Base-by-base conservation (phyloP, 2,797 vertebrate species). In the Phoxinus dragarum region DNA sequence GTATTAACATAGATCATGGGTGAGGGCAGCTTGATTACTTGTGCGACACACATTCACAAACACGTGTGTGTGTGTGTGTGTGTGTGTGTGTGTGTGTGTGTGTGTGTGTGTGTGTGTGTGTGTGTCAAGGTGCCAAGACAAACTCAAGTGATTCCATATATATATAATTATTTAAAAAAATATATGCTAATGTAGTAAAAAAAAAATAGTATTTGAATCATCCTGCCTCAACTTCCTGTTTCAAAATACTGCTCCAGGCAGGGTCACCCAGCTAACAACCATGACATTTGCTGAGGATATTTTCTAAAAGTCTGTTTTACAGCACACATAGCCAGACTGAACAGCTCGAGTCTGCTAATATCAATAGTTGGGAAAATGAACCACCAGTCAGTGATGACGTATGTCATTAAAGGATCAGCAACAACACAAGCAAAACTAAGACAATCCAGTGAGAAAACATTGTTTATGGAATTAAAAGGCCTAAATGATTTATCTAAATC, bases 291-390 rank as follows among this genome's bases (percentile, higher is more conserved):
- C 36, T 17, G 54, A 59, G 7, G 52, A 59, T 12, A 40, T 84
- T 59, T 27, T 73, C 47, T 66, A 40, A 77, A 59, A 59, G 72
- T 54, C 38, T 74, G 56, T 83, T 80, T 80, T 64, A 77, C 72
- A 67, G 38, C 71, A 73, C 81, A 80, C 73, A 66, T 68, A 54
- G 21, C 56, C 79, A 81, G 66, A 72, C 76, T 49, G 7, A 21
- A 31, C 3, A 78, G 54, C 52, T 19, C 23, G 19, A 64, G 59
- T 61, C 68, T 34, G 2, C 86, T 86, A 89, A 88, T 74, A 86
- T 86, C 64, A 17, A 64, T 73, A 74, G n/a, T 52, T 75, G 27
- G 82, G 88, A 79, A 68, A 78, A 85, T 71, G 34, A 78, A 40
- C 40, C 67, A 7, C 40, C 61, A 54, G 61, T 11, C 47, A 59